These are phyloP conservation scores for Liolophura sinensis DNA, from an alignment of 1,140 invertebrate genomes.

Conservation along the genomic window DNA sequence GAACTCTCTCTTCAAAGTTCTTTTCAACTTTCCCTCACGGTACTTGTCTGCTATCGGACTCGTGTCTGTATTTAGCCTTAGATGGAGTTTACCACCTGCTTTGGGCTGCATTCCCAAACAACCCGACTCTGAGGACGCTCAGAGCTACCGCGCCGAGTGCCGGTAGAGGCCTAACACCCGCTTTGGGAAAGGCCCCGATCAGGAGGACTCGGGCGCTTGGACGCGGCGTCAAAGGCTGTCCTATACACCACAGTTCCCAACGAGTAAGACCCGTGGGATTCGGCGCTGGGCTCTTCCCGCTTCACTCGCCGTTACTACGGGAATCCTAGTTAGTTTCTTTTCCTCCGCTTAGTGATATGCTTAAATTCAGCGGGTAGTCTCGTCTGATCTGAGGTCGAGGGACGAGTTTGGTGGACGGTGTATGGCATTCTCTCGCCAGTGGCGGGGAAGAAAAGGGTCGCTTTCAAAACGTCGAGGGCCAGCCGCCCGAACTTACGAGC, in stretches of 20 bases:
- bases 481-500: background rate
- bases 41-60: constrained; percentile 90
- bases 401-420: constrained; percentile 2
- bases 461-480: background rate
- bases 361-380: constrained; percentile 82
- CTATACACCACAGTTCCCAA: constrained; percentile 72
- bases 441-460: background rate
- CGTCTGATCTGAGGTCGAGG: constrained; percentile 70
- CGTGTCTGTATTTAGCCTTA: constrained; percentile 82
- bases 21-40: constrained; percentile 90
- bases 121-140: constrained; percentile 74
- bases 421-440: background rate
- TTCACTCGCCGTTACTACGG: constrained; percentile 86
- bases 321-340: constrained; percentile 90
- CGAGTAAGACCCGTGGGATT: constrained; percentile 59
- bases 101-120: constrained; percentile 84
- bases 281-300: constrained; percentile 74
- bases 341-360: constrained; percentile 90
- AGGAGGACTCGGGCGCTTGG: constrained; percentile 66
- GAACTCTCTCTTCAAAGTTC: constrained; percentile 87
- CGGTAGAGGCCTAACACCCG: constrained; percentile 73
- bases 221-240: constrained; percentile 44
- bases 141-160: constrained; percentile 59
- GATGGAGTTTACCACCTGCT: constrained; percentile 82
- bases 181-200: constrained; percentile 69